Percentiles rank a stretch among this genome's conserved stretches.
Evolutionary conservation across 2,797 vertebrate genomes (phyloP).

Genomic region (Chrosomus eos): DNA sequence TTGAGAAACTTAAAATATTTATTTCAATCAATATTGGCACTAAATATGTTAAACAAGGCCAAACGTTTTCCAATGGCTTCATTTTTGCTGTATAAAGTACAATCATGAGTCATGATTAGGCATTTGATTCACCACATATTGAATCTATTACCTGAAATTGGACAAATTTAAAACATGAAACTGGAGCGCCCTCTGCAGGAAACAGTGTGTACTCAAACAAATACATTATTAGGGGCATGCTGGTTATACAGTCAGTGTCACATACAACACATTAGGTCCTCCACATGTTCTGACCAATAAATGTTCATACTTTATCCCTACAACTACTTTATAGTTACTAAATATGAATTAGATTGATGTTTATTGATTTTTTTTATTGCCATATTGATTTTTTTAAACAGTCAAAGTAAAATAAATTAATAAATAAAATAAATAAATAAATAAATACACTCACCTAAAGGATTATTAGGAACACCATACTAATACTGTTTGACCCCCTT

Average conservation of each 20-base stretch:
- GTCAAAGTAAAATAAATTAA: too few relatives aligned
- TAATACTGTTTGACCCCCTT: too few relatives aligned
- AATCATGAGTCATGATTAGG: too few relatives aligned
- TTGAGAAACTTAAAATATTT: not conserved
- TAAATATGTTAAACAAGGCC: not conserved
- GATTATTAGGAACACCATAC: too few relatives aligned
- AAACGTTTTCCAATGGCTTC: not conserved
- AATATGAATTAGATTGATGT: not conserved
- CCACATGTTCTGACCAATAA: not conserved
- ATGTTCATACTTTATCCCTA: not conserved
- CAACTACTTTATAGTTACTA: not conserved
- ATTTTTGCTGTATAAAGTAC: constrained; percentile 1
- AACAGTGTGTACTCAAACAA: not conserved
- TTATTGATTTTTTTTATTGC: too few relatives aligned
- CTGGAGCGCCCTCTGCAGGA: constrained; percentile 55
- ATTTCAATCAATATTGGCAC: not conserved
- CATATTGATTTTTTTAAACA: too few relatives aligned
- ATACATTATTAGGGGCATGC: not conserved
- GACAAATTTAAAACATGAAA: not conserved
- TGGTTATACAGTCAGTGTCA: not conserved
- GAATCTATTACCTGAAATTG: not conserved
- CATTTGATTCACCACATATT: not conserved
- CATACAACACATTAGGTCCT: not conserved
- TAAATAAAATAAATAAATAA: too few relatives aligned
- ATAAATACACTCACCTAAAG: too few relatives aligned